Evolutionary conservation across 2,797 vertebrate genomes (phyloP).

Genomic region (Rhynchotus rufescens): DNA sequence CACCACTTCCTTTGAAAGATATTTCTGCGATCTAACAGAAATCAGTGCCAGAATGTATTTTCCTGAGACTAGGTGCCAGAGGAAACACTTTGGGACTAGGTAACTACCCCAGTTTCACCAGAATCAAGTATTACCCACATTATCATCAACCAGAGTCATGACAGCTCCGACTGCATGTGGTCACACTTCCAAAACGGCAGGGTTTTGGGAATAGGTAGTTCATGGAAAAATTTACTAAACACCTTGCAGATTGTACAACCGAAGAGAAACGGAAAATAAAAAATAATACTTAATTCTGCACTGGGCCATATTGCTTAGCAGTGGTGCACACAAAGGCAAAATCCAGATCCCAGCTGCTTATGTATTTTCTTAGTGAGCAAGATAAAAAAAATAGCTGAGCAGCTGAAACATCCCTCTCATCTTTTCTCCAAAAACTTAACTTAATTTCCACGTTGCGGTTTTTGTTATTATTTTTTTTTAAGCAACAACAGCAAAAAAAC

Average conservation of each 20-base stretch:
- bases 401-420: neutral
- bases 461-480: neutral
- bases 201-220: neutral
- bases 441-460: neutral
- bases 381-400: neutral
- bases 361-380: neutral
- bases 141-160: neutral
- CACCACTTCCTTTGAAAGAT: conserved; percentile 57
- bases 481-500: neutral
- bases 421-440: neutral
- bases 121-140: conserved; percentile 8
- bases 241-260: neutral
- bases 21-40: conserved; percentile 33
- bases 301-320: neutral
- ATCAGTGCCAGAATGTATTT: conserved; percentile 54
- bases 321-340: neutral
- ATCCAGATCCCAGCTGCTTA: neutral
- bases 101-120: neutral
- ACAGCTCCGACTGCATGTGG: neutral
- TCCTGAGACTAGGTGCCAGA: conserved; percentile 52
- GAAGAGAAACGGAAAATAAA: neutral
- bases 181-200: neutral
- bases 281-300: neutral
- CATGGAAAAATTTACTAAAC: neutral
- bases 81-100: conserved; percentile 54